phyloP scores from a whole-genome alignment of 2,888 invertebrate species.

The Neria commutata region DNA sequence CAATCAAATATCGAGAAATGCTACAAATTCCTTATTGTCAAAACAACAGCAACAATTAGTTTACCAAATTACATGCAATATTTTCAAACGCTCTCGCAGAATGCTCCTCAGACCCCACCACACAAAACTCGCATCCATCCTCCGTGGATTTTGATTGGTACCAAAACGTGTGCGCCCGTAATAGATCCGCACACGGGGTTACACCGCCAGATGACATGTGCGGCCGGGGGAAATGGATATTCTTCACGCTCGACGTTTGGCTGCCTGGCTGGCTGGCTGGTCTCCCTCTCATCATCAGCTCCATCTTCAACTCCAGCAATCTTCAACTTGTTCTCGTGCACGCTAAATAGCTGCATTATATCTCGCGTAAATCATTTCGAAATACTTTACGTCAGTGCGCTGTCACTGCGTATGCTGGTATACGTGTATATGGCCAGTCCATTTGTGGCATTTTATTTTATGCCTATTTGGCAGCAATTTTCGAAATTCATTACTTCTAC shows the following conservation, averaged over 20 bases:
- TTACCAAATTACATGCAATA: slow-evolving; percentile 55
- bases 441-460: slow-evolving; percentile 25
- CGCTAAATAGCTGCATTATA: not conserved
- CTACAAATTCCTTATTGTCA: slow-evolving; percentile 60
- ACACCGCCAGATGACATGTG: slow-evolving; percentile 35
- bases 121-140: not conserved
- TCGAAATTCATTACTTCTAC: slow-evolving; percentile 10
- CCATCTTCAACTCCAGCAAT: too few relatives aligned
- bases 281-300: too few relatives aligned
- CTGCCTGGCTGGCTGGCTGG: too few relatives aligned
- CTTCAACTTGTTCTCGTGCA: too few relatives aligned
- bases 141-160: too few relatives aligned
- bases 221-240: slow-evolving; percentile 34
- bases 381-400: slow-evolving; percentile 13
- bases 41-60: slow-evolving; percentile 58
- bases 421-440: slow-evolving; percentile 23
- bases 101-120: not conserved
- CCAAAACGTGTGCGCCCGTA: too few relatives aligned
- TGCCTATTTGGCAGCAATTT: slow-evolving; percentile 27
- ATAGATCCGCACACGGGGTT: slow-evolving; percentile 28
- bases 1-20: slow-evolving; percentile 37
- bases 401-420: slow-evolving; percentile 22
- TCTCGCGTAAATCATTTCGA: not conserved
- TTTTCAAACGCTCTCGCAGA: slow-evolving; percentile 35
- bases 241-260: not conserved